These are phyloP conservation scores for Idaea aversata DNA, from an alignment of 2,888 invertebrate genomes.

Conservation along the genomic window DNA sequence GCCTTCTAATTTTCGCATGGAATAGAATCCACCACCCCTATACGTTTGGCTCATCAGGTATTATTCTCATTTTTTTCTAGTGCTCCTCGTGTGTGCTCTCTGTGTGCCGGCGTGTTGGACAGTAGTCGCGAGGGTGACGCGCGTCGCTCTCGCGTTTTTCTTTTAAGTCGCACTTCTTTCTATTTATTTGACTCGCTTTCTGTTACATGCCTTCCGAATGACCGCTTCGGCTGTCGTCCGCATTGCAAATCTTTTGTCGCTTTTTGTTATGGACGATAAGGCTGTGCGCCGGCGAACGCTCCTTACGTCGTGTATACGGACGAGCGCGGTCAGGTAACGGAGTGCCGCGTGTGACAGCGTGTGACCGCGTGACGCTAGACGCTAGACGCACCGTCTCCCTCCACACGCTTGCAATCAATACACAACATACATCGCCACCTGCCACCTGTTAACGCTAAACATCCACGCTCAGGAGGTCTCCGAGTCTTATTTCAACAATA, in stretches of 20 bases:
- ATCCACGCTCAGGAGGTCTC: constrained; percentile 16
- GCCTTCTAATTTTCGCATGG: constrained; percentile 80
- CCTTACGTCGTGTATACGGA: constrained; percentile 97
- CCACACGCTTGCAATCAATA: constrained; percentile 19
- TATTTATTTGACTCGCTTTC: constrained; percentile 79
- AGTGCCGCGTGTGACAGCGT: constrained; percentile 56
- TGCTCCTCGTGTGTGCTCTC: constrained; percentile 73
- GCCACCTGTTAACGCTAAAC: constrained; percentile 45
- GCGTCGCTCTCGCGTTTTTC: constrained; percentile 57
- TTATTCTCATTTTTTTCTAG: constrained; percentile 74
- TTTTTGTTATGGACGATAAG: constrained; percentile 74
- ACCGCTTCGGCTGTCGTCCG: constrained; percentile 77
- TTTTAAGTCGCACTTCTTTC: constrained; percentile 71
- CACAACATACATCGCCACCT: constrained; percentile 38
- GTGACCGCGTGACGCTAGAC: constrained; percentile 11
- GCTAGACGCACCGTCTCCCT: constrained; percentile 17
- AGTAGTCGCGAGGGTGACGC: constrained; percentile 61
- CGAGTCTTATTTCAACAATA: constrained; percentile 9
- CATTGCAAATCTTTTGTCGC: constrained; percentile 75
- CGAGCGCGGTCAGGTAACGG: constrained; percentile 95
- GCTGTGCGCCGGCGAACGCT: constrained; percentile 92
- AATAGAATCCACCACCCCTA: constrained; percentile 77
- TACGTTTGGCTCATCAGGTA: constrained; percentile 81
- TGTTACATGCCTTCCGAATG: constrained; percentile 81
- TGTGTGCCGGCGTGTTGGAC: constrained; percentile 71